Evolutionary conservation across 2,888 invertebrate genomes (phyloP).

Genomic region (Spisula solida): DNA sequence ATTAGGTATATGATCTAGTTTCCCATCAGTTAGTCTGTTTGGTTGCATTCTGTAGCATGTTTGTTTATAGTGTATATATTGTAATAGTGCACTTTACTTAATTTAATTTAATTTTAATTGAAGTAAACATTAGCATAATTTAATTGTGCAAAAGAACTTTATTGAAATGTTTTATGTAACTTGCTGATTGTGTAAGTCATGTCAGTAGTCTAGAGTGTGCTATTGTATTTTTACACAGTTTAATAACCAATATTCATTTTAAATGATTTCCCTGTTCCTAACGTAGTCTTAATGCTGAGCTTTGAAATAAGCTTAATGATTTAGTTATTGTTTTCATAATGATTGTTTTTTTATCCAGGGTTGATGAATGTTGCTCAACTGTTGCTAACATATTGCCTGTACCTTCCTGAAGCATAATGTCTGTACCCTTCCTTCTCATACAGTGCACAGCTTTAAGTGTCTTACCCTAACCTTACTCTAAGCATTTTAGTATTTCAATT

Average conservation of each 20-base stretch:
- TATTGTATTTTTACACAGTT: not conserved
- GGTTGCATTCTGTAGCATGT: conserved; percentile 13
- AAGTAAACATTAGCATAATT: not conserved
- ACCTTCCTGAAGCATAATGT: not conserved
- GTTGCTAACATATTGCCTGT: not conserved
- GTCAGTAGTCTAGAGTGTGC: not conserved
- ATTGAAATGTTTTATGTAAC: not conserved
- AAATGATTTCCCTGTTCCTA: not conserved
- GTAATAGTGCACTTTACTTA: not conserved
- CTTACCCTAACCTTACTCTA: not conserved
- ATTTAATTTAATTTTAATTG: not conserved
- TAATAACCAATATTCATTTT: not conserved
- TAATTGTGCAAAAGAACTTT: not conserved
- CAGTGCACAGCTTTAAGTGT: not conserved
- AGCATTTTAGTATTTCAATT: not conserved
- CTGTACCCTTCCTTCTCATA: not conserved
- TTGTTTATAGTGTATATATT: not conserved
- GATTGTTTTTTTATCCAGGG: conserved; percentile 14
- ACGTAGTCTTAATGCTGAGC: not conserved
- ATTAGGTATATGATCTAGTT: not conserved
- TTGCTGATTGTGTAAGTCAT: not conserved
- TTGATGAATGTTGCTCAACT: conserved; percentile 24
- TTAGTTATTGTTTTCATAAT: not conserved
- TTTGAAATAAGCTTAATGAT: not conserved
- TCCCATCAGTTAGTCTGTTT: not conserved